Evolutionary conservation across 2,888 invertebrate genomes (phyloP).

Genomic region (Pyrocoelia pectoralis): DNA sequence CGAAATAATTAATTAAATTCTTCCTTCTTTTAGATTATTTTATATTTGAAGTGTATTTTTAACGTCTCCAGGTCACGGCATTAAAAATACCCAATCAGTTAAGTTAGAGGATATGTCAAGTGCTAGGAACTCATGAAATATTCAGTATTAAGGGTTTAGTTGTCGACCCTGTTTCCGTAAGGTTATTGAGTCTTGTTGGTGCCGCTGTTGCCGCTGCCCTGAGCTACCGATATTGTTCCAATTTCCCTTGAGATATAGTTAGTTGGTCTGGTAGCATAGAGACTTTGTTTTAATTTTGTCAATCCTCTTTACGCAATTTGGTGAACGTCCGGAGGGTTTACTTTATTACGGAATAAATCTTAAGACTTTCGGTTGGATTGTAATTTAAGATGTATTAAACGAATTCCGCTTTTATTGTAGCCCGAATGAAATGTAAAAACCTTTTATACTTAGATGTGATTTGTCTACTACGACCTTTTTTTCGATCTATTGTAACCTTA

Average conservation of each 20-base stretch:
- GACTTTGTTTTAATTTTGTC: constrained; percentile 53
- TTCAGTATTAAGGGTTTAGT: constrained; percentile 37
- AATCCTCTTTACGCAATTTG: constrained; percentile 56
- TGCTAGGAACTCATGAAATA: constrained; percentile 36
- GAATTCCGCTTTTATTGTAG: constrained; percentile 22
- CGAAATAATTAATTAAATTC: constrained; percentile 16
- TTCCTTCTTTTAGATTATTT: background rate
- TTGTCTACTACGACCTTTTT: constrained; percentile 4
- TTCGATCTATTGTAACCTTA: background rate
- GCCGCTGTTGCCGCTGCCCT: constrained; percentile 8
- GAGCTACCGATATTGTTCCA: constrained; percentile 42
- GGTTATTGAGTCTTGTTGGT: constrained; percentile 33
- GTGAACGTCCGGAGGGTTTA: constrained; percentile 47
- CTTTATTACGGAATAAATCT: constrained; percentile 54
- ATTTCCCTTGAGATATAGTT: constrained; percentile 51
- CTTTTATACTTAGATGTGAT: constrained; percentile 10
- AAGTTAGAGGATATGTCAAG: constrained; percentile 29
- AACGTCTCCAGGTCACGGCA: constrained; percentile 3
- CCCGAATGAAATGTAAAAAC: constrained; percentile 14
- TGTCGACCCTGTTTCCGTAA: constrained; percentile 32
- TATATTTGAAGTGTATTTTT: background rate
- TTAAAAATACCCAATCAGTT: constrained; percentile 19
- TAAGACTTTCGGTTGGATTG: constrained; percentile 41
- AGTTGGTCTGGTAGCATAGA: constrained; percentile 41
- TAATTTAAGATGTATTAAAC: constrained; percentile 32